Evolutionary conservation across 1,140 invertebrate genomes (phyloP).

Genomic region (Macrobrachium rosenbergii): DNA sequence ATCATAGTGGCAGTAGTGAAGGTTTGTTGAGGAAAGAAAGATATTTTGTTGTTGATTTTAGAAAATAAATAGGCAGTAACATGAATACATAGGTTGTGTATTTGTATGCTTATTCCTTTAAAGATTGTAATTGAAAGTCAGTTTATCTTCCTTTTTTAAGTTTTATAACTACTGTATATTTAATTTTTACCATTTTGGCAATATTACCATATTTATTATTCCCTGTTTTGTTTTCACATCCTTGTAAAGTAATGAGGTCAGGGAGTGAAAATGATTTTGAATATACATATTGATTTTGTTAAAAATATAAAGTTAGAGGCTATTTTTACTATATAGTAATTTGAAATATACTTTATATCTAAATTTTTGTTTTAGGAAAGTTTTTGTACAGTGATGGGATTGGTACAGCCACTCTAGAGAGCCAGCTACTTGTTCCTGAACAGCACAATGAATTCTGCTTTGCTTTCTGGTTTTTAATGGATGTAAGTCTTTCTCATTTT

Average conservation of each 20-base stretch:
- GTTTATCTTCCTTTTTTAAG: no score
- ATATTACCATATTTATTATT: no score
- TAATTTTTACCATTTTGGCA: no score
- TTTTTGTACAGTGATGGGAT: conserved; percentile 33
- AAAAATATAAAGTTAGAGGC: neutral
- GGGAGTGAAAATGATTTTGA: no score
- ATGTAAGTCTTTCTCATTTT: conserved; percentile 19
- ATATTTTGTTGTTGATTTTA: neutral
- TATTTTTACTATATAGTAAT: neutral
- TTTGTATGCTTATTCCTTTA: no score
- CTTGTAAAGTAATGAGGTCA: no score
- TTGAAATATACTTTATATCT: no score
- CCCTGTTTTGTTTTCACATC: no score
- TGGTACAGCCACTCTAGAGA: conserved; percentile 26
- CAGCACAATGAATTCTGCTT: conserved; percentile 50
- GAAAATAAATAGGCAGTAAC: no score
- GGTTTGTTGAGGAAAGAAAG: neutral
- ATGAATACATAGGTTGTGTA: no score
- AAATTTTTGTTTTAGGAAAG: conserved; percentile 2
- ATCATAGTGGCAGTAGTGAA: neutral
- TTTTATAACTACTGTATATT: no score
- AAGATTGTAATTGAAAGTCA: no score
- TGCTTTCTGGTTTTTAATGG: conserved; percentile 43
- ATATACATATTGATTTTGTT: neutral
- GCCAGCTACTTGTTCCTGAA: conserved; percentile 40